Conservation (phyloP, 2,888 invertebrate species). For the Aporophyla nigra region DNA sequence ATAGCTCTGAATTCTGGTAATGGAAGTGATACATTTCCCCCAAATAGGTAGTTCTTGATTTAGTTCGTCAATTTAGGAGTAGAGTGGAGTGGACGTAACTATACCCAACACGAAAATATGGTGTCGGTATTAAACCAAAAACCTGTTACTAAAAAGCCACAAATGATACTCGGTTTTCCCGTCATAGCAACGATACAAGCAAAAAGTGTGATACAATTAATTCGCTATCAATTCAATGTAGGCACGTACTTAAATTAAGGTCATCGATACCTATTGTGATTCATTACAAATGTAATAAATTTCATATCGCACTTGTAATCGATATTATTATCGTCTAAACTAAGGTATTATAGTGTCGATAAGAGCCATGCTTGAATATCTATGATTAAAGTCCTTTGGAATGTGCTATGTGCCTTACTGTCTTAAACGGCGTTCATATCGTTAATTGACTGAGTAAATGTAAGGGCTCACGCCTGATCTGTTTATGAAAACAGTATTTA, state of each 20-base stretch:
- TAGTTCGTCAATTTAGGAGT: conserved; percentile 5
- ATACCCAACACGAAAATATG: neutral
- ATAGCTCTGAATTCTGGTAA: neutral
- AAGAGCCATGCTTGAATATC: conserved; percentile 49
- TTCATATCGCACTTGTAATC: conserved; percentile 61
- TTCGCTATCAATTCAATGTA: conserved; percentile 43
- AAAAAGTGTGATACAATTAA: conserved; percentile 24
- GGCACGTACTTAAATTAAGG: conserved; percentile 46
- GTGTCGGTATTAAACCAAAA: neutral
- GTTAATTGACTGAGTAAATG: conserved; percentile 43
- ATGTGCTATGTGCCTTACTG: conserved; percentile 30
- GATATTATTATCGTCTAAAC: conserved; percentile 59
- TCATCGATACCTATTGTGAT: conserved; percentile 45
- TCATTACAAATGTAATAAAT: conserved; percentile 57
- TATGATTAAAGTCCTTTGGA: conserved; percentile 45
- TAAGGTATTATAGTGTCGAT: conserved; percentile 57
- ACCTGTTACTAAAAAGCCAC: neutral
- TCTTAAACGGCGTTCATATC: conserved; percentile 17
- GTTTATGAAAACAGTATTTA: conserved; percentile 23
- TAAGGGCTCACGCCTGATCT: conserved; percentile 27
- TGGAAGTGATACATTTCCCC: neutral
- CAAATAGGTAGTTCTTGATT: neutral
- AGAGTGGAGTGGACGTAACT: neutral
- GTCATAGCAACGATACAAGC: conserved; percentile 30
- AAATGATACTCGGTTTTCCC: conserved; percentile 33